Evolutionary conservation across 2,113 vertebrate genomes (phyloP).

Genomic region (Sakesphorus luctuosus): DNA sequence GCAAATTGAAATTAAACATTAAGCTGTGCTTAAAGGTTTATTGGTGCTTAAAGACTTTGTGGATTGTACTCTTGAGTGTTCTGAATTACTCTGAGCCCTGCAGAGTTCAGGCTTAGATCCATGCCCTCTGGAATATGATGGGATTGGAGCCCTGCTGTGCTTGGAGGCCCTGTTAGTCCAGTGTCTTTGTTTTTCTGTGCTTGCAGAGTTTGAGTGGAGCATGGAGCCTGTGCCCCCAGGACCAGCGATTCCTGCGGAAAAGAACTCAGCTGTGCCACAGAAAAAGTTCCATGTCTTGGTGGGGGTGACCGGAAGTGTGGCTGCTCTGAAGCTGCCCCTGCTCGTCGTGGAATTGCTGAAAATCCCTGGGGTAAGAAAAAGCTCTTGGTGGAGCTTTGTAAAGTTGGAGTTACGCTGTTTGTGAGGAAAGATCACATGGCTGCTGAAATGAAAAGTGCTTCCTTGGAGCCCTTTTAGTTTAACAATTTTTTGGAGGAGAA

Average conservation of each 20-base stretch:
- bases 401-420: neutral
- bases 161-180: rapidly evolving
- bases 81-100: neutral
- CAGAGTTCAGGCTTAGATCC: neutral
- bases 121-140: rapidly evolving
- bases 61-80: neutral
- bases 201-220: neutral
- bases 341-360: slow-evolving; percentile 81
- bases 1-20: neutral
- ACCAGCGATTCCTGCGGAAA: neutral
- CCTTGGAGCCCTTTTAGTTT: neutral
- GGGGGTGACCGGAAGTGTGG: slow-evolving; percentile 93
- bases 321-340: slow-evolving; percentile 89
- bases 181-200: neutral
- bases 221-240: slow-evolving; percentile 19
- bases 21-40: neutral
- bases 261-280: rapidly evolving
- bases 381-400: neutral
- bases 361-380: slow-evolving; percentile 82
- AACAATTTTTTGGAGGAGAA: neutral
- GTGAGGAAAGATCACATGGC: neutral
- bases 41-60: neutral
- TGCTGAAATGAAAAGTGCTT: neutral
- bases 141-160: neutral
- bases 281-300: slow-evolving; percentile 76